phyloP scores from a whole-genome alignment of 2,888 invertebrate species.

The Cephus rjabovi region DNA sequence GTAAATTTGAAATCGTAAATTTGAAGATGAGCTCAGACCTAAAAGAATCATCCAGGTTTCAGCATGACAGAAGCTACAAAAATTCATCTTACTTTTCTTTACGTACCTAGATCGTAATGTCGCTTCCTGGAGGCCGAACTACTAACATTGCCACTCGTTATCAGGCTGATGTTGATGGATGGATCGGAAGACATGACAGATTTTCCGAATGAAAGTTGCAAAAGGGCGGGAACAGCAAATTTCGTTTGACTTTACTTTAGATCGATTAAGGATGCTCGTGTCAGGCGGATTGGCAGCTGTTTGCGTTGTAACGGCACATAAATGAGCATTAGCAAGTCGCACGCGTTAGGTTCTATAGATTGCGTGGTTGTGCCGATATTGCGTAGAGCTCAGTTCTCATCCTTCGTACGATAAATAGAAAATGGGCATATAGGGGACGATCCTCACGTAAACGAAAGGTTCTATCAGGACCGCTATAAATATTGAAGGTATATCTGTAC shows the following conservation, averaged over 20 bases:
- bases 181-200: not conserved
- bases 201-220: not conserved
- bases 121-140: not conserved
- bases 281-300: not conserved
- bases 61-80: not conserved
- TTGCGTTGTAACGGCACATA: not conserved
- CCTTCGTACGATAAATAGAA: not conserved
- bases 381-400: not conserved
- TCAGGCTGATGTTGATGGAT: not conserved
- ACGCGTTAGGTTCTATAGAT: not conserved
- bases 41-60: not conserved
- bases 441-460: not conserved
- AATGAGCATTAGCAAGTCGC: not conserved
- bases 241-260: not conserved
- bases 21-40: not conserved
- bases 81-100: not conserved
- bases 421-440: not conserved
- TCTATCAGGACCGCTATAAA: not conserved
- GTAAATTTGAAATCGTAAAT: not conserved
- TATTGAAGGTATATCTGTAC: not conserved
- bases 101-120: not conserved
- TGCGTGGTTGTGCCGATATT: not conserved
- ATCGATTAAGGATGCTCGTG: not conserved
- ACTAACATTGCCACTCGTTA: not conserved
- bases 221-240: not conserved